Evolutionary conservation across 2,797 vertebrate genomes (phyloP).

Genomic region (Craterocephalus amniculus): DNA sequence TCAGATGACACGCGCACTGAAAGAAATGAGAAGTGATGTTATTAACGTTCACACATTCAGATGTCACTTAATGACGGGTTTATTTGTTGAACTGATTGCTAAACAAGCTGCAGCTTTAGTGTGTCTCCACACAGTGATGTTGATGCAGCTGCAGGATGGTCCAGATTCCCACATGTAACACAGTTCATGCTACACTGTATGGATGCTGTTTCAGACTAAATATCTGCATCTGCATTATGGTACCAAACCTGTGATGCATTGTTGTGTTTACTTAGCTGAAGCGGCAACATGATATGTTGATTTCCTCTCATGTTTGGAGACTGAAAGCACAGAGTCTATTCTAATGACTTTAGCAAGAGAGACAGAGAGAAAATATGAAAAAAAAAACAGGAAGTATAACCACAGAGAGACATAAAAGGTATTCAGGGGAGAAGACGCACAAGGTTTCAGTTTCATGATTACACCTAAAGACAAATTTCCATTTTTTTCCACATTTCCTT

Average conservation of each 20-base stretch:
- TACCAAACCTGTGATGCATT: neutral
- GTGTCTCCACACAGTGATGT: neutral
- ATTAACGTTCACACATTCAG: neutral
- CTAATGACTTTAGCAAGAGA: conserved; percentile 55
- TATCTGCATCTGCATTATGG: conserved; percentile 1
- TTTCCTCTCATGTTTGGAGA: conserved; percentile 49
- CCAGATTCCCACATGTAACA: neutral
- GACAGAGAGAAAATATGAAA: no score
- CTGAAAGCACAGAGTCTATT: conserved; percentile 38
- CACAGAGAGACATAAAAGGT: neutral
- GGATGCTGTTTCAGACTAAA: conserved; percentile 13
- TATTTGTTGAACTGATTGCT: neutral
- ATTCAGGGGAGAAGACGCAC: neutral
- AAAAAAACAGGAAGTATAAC: neutral
- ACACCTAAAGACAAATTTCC: conserved; percentile 18
- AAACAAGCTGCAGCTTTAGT: no score
- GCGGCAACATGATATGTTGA: conserved; percentile 52
- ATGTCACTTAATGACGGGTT: neutral
- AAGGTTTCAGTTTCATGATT: conserved; percentile 41
- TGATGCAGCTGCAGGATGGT: neutral
- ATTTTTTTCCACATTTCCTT: conserved; percentile 8
- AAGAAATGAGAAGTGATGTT: neutral
- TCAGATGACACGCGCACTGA: neutral
- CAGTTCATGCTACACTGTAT: neutral
- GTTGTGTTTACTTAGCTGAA: conserved; percentile 15